Evolutionary conservation across 2,888 invertebrate genomes (phyloP).

Genomic region (Coenonympha glycerion): DNA sequence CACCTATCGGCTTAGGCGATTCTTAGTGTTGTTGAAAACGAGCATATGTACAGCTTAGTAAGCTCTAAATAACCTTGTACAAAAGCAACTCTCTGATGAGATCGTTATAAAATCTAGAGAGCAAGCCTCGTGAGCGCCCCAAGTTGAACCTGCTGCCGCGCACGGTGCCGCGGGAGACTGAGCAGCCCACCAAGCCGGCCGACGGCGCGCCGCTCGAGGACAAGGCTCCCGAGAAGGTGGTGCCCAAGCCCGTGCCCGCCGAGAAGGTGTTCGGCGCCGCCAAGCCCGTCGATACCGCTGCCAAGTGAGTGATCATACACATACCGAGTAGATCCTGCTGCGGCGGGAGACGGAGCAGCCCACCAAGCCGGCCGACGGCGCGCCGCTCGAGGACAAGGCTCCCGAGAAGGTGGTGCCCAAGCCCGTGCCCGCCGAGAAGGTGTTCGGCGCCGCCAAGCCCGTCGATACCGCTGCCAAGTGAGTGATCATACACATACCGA

Average conservation of each 20-base stretch:
- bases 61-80: too few relatives aligned
- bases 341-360: constrained; percentile 27
- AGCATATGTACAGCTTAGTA: too few relatives aligned
- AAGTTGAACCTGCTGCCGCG: constrained; percentile 88
- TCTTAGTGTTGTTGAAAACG: too few relatives aligned
- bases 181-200: constrained; percentile 50
- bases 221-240: constrained; percentile 42
- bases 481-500: too few relatives aligned
- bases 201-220: constrained; percentile 47
- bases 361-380: too few relatives aligned
- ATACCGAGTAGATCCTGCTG: background rate
- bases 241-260: constrained; percentile 74
- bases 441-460: constrained; percentile 96
- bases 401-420: constrained; percentile 56
- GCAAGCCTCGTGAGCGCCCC: constrained; percentile 81
- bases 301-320: constrained; percentile 75
- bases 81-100: background rate
- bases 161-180: constrained; percentile 80
- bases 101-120: constrained; percentile 37
- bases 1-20: too few relatives aligned
- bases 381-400: too few relatives aligned
- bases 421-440: constrained; percentile 80
- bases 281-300: constrained; percentile 95
- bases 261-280: constrained; percentile 95
- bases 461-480: constrained; percentile 92